These are phyloP conservation scores for Pangasianodon hypophthalmus DNA, from an alignment of 2,113 vertebrate species.

Conservation along the genomic window DNA sequence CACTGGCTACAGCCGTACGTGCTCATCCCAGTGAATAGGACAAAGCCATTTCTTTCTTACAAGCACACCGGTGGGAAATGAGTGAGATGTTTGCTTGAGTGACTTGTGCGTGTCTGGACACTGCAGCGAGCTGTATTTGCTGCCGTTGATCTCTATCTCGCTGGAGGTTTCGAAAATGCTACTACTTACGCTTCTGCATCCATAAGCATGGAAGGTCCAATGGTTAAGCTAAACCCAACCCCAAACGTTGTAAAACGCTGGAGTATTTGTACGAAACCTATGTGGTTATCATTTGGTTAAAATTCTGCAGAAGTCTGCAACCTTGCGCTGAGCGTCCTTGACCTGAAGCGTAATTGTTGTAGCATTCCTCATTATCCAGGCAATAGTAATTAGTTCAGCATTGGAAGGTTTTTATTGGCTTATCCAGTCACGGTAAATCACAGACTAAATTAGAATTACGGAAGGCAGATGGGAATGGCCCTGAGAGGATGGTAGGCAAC, in stretches of 20 bases:
- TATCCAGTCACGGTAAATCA: slow-evolving; percentile 45
- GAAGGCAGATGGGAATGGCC: slow-evolving; percentile 32
- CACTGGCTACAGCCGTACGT: neutral
- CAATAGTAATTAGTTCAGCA: slow-evolving; percentile 49
- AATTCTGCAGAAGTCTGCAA: slow-evolving; percentile 2
- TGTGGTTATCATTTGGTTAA: neutral
- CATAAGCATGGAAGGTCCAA: neutral
- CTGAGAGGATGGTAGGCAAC: neutral
- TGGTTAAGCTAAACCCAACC: neutral
- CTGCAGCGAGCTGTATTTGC: neutral
- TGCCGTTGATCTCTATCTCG: neutral
- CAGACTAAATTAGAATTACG: slow-evolving; percentile 48
- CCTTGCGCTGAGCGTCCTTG: slow-evolving; percentile 39
- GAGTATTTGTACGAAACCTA: neutral
- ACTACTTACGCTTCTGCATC: neutral
- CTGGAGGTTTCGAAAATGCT: too few relatives aligned
- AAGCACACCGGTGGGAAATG: neutral
- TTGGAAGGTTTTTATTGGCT: slow-evolving; percentile 48
- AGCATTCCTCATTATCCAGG: slow-evolving; percentile 46
- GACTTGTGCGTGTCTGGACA: neutral
- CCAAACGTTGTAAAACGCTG: neutral
- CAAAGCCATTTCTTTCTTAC: neutral
- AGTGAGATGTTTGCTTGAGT: neutral
- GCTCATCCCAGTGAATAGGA: neutral
- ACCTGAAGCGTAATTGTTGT: slow-evolving; percentile 32